Evolutionary conservation across 2,888 invertebrate species (phyloP), one percentile per base, ranked within the genome.

Genomic region (Rhabditophanes sp.): DNA sequence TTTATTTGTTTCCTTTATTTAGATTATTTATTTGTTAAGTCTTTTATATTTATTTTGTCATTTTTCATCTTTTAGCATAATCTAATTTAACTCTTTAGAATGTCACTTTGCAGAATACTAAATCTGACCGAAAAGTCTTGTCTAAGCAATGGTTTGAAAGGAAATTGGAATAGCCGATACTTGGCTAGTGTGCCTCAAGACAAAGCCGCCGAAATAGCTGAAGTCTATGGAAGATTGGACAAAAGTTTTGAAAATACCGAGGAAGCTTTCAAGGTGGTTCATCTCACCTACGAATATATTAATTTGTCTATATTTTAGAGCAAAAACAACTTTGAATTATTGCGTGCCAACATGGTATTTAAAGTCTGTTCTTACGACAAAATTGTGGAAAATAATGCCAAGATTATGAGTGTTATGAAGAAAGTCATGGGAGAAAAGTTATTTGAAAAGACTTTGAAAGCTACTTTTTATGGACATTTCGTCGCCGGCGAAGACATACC

Each of bases 381-480:
- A 11, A 45, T 62, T 9, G 62, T 62, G 11, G 45, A 61, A 30
- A 32, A 61, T 30, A 62, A 64, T 31, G 48, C 50, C 24, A 18
- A 27, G 12, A 48, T 63, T 28, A 44, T 62, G 15, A 42, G 39
- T 2, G 23, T 40, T 6, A 38, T 61, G 43, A 40, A 56, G 8
- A 37, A 46, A 21, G 30, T 44, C 1, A 33, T 53, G 18, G 53
- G 53, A 17, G 25, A 38, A 19, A 33, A 21, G 9, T 29, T 53
- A 7, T 53, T 53, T 37, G 42, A 43, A 24, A 29, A 21, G 15
- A 18, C 53, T 16, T 88, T 96, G 87, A 84, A 83, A 69, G 74
- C 76, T 27, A 83, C 93, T 16, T 90, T 96, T 71, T 96, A 93
- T 70, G 96, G 93, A 6, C 96, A 96, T 71, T 96, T 96, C 72